phyloP scores from a whole-genome alignment of 2,888 invertebrate genomes.

The Spilosoma lubricipeda region DNA sequence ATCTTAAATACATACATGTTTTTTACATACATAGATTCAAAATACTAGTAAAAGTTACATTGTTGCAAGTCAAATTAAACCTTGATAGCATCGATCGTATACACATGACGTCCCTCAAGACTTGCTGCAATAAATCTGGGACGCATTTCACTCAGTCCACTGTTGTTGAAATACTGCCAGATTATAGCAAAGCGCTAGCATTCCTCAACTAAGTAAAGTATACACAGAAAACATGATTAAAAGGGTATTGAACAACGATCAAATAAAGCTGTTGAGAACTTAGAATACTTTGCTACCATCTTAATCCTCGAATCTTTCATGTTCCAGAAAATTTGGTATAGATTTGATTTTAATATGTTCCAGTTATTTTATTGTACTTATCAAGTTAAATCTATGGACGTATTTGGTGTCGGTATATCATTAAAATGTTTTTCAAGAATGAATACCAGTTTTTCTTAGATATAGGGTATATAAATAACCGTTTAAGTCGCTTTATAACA shows the following conservation, averaged over 20 bases:
- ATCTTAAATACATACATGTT: neutral
- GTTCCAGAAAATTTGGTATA: neutral
- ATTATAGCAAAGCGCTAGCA: conserved; percentile 57
- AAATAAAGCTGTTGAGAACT: conserved; percentile 4
- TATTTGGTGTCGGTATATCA: too few relatives aligned
- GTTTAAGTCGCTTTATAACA: too few relatives aligned
- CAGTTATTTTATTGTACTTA: neutral
- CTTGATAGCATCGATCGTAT: conserved; percentile 44
- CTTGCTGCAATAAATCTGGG: conserved; percentile 71
- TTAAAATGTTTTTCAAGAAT: too few relatives aligned
- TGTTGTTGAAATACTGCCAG: conserved; percentile 75
- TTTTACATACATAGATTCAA: neutral
- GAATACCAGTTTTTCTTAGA: too few relatives aligned
- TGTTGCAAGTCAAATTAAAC: conserved; percentile 17
- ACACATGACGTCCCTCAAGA: too few relatives aligned
- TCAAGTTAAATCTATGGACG: too few relatives aligned
- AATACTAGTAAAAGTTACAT: conserved; percentile 11
- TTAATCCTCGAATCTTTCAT: too few relatives aligned
- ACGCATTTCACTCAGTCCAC: conserved; percentile 74
- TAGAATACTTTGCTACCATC: neutral
- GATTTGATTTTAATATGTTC: neutral
- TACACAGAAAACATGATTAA: conserved; percentile 14
- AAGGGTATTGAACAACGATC: neutral
- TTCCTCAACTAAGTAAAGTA: conserved; percentile 23
- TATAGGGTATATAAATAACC: too few relatives aligned